Evolutionary conservation across 2,888 invertebrate genomes (phyloP), one percentile per base, ranked within the genome.

Genomic region (Tridacna gigas): DNA sequence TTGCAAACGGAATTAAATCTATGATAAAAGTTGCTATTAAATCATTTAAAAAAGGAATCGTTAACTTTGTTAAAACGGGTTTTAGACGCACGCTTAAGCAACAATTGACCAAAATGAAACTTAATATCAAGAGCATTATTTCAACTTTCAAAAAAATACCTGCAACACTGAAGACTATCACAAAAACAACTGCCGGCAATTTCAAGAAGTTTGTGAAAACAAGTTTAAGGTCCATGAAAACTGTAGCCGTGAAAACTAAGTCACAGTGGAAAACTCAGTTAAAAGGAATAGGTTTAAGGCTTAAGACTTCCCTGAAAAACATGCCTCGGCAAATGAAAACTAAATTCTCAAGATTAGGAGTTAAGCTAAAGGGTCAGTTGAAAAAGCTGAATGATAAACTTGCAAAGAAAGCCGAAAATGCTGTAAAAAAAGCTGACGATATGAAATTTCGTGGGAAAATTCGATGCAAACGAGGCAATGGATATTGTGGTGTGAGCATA

Each of bases 21-120:
- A 67, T 67, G 66, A 61, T 80, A 26, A 76, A 80, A 76, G 63
- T 60, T 15, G 25, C 80, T 28, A 47, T 76, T 15, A 76, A 76
- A 66, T 47, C 76, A 48, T 26, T 80, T 0, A 71, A 71, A 28
- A 73, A 73, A 56, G 25, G 51, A 51, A 26, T 73, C 25, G 25
- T 73, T 15, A 73, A 25, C 26, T 73, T 73, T 51, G 48, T 28
- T 25, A 51, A 73, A 51, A 73, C 18, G 13, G 73, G 73, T 12
- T 73, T 73, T 51, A 51, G 26, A 9, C 48, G 73, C 20, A 56
- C 66, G 13, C 26, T 66, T 12, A 66, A 66, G 28, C 15, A 66
- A 15, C 66, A 66, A 12, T 18, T 66, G 20, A 26, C 26, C 0
- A 66, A 66, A 66, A 66, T 66, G 66, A 66, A 66, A 12, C 26